Base-by-base conservation (phyloP, 2,888 invertebrate species). In the Nasonovia ribisnigri region DNA sequence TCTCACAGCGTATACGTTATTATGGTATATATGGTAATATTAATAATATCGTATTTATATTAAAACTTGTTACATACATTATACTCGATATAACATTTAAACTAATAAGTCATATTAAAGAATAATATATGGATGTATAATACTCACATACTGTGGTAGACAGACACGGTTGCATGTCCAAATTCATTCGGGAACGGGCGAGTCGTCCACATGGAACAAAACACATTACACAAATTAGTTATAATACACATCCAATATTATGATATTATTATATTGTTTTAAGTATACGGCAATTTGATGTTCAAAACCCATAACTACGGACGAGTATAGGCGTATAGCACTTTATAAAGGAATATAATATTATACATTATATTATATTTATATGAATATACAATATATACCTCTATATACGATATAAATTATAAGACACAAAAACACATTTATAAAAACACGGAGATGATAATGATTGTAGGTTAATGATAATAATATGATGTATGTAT, bases 71-170 rank as follows among this genome's bases (percentile, higher is more conserved):
- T n/a, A n/a, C 24, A n/a, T 5, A 16, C 13, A n/a, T 67, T 16
- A n/a, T 26, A 6, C 10, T 87, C 48, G 16, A 16, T 46, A 42
- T 84, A 54, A 91, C 84, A 54, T 46, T 46, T 36, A 48, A 92
- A 88, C 48, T 87, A 29, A 57, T 48, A 67, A 36, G 48, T 36
- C 16, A 29, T 60, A 60, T 5, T 60, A 42, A 84, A n/a, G 10
- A 42, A 54, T 60, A 36, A 87, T 36, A 57, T 57, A 84, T 46
- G 16, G 36, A 89, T 54, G 16, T 51, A n/a, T 10, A 26, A 42
- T 93, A 93, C 93, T 93, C 90, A 93, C 93, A 90, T 93, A 93
- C 93, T 93, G 89, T 60, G 42, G 87, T 46, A 48, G 46, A 51
- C 51, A 16, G 36, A n/a, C 42, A 5, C 48, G 29, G 36, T 93